Conservation (phyloP, 2,888 invertebrate species). For the Orthosia gothica region DNA sequence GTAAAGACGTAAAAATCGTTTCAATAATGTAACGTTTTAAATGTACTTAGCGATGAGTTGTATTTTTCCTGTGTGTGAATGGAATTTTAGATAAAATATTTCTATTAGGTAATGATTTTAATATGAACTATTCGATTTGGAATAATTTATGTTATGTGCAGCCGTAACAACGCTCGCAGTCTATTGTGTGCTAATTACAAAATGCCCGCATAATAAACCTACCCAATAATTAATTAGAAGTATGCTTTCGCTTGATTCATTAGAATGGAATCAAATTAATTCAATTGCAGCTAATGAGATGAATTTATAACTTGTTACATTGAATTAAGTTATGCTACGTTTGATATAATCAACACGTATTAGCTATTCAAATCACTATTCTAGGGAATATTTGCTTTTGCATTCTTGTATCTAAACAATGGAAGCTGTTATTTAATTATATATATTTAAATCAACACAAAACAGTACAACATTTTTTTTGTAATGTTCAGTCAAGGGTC, state of each 20-base stretch:
- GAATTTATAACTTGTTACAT: neutral
- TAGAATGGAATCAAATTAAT: neutral
- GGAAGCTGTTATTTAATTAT: neutral
- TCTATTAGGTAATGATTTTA: neutral
- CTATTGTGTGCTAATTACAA: neutral
- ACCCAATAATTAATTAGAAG: neutral
- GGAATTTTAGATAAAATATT: neutral
- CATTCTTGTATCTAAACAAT: neutral
- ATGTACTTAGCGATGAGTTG: neutral
- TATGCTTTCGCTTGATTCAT: neutral
- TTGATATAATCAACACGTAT: neutral
- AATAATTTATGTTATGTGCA: neutral
- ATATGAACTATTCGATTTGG: neutral
- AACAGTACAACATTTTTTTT: no score
- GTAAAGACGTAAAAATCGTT: slow-evolving; percentile 29
- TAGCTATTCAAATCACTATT: neutral
- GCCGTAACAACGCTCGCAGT: neutral
- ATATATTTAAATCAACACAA: neutral
- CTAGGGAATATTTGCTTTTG: neutral
- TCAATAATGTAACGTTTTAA: slow-evolving; percentile 37
- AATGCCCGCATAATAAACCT: neutral
- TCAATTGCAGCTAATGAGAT: neutral
- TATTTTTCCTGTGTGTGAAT: neutral
- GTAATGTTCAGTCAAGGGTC: no score
- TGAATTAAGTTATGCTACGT: neutral